phyloP scores from a whole-genome alignment of 1,140 invertebrate species.

The Alviniconcha marisindica region DNA sequence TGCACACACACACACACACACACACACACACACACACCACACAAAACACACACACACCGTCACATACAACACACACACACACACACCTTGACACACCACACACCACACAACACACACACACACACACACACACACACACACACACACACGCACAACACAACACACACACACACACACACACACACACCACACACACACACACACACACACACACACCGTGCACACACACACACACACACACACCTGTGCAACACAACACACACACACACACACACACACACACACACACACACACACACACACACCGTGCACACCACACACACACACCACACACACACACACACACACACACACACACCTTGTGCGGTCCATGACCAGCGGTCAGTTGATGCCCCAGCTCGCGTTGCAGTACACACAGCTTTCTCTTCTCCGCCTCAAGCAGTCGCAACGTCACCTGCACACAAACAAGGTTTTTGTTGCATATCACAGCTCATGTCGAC shows the following conservation, averaged over 20 bases:
- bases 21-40: not conserved
- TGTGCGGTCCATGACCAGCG: slow-evolving; percentile 31
- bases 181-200: slow-evolving; percentile 5
- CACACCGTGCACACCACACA: not conserved
- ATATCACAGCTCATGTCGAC: no score
- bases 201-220: not conserved
- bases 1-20: slow-evolving; percentile 4
- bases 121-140: not conserved
- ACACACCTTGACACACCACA: no score
- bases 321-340: not conserved
- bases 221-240: slow-evolving; percentile 15
- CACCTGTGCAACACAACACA: not conserved
- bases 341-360: slow-evolving; percentile 34
- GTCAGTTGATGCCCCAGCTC: slow-evolving; percentile 76
- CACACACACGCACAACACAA: not conserved
- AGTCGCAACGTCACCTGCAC: slow-evolving; percentile 82
- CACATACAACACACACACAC: no score
- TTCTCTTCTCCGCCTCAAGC: slow-evolving; percentile 83
- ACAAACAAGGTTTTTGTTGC: not conserved
- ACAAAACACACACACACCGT: not conserved
- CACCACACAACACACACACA: slow-evolving; percentile 11
- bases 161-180: not conserved
- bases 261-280: slow-evolving; percentile 23
- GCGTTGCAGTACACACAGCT: slow-evolving; percentile 82
- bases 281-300: slow-evolving; percentile 28